Evolutionary conservation across 2,888 invertebrate genomes (phyloP), one percentile per base, ranked within the genome.

Genomic region (Mythimna pallens): DNA sequence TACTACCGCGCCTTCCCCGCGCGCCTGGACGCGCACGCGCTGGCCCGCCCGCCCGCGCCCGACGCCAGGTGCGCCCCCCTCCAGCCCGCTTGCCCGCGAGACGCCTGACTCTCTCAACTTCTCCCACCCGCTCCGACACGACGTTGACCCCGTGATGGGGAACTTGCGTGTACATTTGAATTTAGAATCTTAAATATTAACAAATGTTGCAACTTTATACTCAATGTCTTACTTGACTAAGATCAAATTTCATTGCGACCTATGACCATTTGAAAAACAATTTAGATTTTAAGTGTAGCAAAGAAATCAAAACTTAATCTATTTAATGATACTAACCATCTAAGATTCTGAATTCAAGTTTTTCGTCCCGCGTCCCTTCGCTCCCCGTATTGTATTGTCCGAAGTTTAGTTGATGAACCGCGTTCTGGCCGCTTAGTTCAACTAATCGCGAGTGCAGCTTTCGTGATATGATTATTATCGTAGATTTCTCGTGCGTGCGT

Each of bases 1-100:
- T 97, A 97, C 94, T 97, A 97, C 96, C 97, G 98, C 93, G 98
- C 97, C 90, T 99, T 99, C 96, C 99, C 99, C 65, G 99, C 99
- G 61, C 93, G 98, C 58, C 97, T 99, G 81, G 98, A 99, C 93
- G 97, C 94, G 73, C 88, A 87, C 81, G 95, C 96, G 66, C 93
- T 96, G 36, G 92, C 94, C 57, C 93, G 94, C 80, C 95, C 96
- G 75, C 93, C 93, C 75, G 84, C 91, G 82, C 86, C 89, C 84
- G 95, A 95, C 88, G 91, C 93, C 91, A 96, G 96, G 96, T 96
- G 93, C 92, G 91, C 86, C 76, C 59, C 92, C 89, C 87, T 17
- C 20, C 25, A 57, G 65, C 68, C 78, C 64, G 77, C 72, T 80
- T 68, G 65, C 58, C 36, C 43, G 71, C 52, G 30, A 78, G 65